Percentiles rank a stretch among this genome's conserved stretches.
These are phyloP conservation scores for Hetaerina titia DNA, from an alignment of 2,888 invertebrate species.

Conservation along the genomic window DNA sequence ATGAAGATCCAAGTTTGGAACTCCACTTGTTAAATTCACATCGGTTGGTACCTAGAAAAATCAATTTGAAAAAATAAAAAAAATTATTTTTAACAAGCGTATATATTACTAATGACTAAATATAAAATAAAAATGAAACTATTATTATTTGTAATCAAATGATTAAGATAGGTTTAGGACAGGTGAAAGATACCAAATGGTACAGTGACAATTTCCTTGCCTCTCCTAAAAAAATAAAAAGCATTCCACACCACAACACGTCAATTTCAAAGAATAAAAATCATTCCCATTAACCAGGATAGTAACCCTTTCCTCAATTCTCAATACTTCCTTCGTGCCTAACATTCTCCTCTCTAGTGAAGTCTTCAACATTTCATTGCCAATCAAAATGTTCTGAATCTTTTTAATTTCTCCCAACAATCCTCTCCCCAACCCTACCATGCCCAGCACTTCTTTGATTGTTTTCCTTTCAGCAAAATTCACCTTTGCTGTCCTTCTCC, in stretches of 20 bases:
- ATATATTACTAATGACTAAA: neutral
- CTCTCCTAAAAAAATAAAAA: neutral
- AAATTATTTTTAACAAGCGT: neutral
- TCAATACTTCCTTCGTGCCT: no score
- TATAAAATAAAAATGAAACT: neutral
- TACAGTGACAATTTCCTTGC: no score
- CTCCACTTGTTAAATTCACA: slow-evolving; percentile 45
- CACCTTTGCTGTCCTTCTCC: no score
- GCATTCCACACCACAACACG: neutral
- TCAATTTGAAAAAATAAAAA: neutral
- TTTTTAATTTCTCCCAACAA: no score
- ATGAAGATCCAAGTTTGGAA: slow-evolving; percentile 12
- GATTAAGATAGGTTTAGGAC: neutral
- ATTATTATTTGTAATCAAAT: neutral
- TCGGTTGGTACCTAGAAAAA: slow-evolving; percentile 6
- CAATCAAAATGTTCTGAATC: no score
- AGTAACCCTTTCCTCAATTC: no score
- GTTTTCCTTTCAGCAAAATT: no score
- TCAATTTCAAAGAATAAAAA: neutral
- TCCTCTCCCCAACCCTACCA: no score
- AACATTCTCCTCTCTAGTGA: no score
- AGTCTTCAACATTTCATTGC: no score
- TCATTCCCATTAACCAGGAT: no score
- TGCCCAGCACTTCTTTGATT: no score
- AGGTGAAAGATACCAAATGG: neutral